A percentile compares a stretch with the other conserved stretches of the same genome.
These are phyloP conservation scores for Acrocephalus kingi DNA, from an alignment of 2,113 vertebrate species.

Conservation along the genomic window DNA sequence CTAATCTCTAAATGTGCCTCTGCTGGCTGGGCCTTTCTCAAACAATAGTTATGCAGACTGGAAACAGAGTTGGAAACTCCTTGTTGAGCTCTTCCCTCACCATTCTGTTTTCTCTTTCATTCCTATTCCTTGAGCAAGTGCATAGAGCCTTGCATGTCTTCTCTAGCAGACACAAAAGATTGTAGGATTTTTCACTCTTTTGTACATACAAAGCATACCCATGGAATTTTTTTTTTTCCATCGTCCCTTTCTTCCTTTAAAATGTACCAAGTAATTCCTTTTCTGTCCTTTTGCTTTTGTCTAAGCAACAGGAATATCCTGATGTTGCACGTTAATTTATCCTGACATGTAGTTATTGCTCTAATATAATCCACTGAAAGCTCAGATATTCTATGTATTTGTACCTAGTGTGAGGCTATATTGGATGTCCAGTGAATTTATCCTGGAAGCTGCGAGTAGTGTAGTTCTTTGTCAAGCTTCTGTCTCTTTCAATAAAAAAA, in stretches of 20 bases:
- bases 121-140: neutral
- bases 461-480: neutral
- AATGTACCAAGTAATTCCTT: neutral
- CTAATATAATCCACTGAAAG: neutral
- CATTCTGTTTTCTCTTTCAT: neutral
- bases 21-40: neutral
- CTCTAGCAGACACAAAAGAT: neutral
- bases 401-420: neutral
- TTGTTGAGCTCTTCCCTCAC: neutral
- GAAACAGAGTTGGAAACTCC: neutral
- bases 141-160: neutral
- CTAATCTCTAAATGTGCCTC: neutral
- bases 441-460: neutral
- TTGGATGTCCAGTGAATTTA: neutral
- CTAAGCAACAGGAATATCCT: neutral
- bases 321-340: neutral
- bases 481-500: constrained; percentile 1
- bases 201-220: neutral
- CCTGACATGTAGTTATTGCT: neutral
- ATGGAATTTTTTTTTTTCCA: neutral
- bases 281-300: neutral
- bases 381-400: neutral
- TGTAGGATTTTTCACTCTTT: neutral
- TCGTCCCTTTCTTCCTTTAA: neutral
- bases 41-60: neutral